Evolutionary conservation across 2,888 invertebrate genomes (phyloP).

Genomic region (Cinara cedri): DNA sequence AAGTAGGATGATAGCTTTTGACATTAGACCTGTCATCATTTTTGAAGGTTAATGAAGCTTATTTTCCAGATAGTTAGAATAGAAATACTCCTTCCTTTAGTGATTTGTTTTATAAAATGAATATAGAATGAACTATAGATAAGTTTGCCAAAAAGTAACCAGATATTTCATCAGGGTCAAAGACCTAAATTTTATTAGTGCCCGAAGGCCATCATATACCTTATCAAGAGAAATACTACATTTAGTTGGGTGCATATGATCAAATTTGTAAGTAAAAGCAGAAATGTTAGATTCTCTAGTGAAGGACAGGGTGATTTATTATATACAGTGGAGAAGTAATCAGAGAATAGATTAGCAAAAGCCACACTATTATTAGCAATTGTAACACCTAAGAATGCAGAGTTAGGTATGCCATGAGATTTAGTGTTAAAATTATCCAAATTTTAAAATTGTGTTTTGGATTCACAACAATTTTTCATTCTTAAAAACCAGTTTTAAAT

Average conservation of each 20-base stretch:
- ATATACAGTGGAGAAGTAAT: conserved; percentile 22
- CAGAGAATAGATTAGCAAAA: conserved; percentile 27
- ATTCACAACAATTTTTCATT: not conserved
- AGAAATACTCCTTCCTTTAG: conserved; percentile 17
- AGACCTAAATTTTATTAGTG: conserved; percentile 22
- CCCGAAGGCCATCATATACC: conserved; percentile 18
- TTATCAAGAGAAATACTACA: conserved; percentile 13
- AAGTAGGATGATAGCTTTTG: conserved; percentile 59
- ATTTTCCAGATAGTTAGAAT: conserved; percentile 41
- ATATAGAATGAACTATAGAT: conserved; percentile 6
- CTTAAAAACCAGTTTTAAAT: conserved; percentile 16
- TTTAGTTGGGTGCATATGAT: conserved; percentile 7
- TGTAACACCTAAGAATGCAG: conserved; percentile 11
- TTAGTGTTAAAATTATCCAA: conserved; percentile 19
- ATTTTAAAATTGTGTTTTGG: conserved; percentile 15
- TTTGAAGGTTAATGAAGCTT: conserved; percentile 53
- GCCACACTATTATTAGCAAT: conserved; percentile 17
- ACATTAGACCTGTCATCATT: conserved; percentile 57
- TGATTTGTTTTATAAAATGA: conserved; percentile 30
- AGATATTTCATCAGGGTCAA: conserved; percentile 23
- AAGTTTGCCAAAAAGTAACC: conserved; percentile 28
- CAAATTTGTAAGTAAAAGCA: conserved; percentile 9
- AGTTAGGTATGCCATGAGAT: conserved; percentile 1
- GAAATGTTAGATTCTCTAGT: not conserved
- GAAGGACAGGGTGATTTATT: conserved; percentile 1